Evolutionary conservation across 2,888 invertebrate species (phyloP), one percentile per base, ranked within the genome.

Genomic region (Baccha elongata): DNA sequence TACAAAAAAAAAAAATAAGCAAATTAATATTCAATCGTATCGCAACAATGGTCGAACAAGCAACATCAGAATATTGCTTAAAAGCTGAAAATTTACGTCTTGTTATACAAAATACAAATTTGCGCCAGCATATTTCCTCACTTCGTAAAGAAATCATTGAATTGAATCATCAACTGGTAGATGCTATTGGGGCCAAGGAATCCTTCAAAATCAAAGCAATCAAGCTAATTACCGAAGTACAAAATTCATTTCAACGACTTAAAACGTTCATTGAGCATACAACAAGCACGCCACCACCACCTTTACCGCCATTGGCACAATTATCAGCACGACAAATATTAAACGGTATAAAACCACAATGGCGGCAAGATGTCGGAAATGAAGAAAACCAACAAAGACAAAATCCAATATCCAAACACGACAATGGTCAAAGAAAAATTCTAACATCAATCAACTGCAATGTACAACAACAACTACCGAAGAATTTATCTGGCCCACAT

Each of bases 191-290:
- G 71, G 81, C 65, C 58, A 81, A 81, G 75, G 81, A 81, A 67
- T 75, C 75, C 23, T 75, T 81, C 48, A 81, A 81, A 81, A 75
- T 62, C 48, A 67, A 81, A 53, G 71, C 72, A 72, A 72, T 71
- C 65, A 81, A 75, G 60, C 71, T 81, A 75, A 81, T 81, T 67
- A 75, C 65, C 55, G 52, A 81, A 42, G 52, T 75, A 15, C 67
- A 75, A 44, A 81, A 81, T 65, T 71, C 75, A 40, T 81, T 81
- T 53, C 71, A 75, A 26, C 81, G 81, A 21, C 52, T 81, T 13
- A 81, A 81, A 75, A 71, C 71, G 19, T 81, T 75, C 52, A 81
- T 81, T 11, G 75, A 81, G 21, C 71, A 81, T n/a, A 81, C 75
- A 71, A 81, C 75, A n/a, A 75, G 65, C 65, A 81, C 80, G 55